A percentile compares a stretch with the other conserved stretches of the same genome.
phyloP scores from a whole-genome alignment of 2,888 invertebrate genomes.

The Trachelus stipa region DNA sequence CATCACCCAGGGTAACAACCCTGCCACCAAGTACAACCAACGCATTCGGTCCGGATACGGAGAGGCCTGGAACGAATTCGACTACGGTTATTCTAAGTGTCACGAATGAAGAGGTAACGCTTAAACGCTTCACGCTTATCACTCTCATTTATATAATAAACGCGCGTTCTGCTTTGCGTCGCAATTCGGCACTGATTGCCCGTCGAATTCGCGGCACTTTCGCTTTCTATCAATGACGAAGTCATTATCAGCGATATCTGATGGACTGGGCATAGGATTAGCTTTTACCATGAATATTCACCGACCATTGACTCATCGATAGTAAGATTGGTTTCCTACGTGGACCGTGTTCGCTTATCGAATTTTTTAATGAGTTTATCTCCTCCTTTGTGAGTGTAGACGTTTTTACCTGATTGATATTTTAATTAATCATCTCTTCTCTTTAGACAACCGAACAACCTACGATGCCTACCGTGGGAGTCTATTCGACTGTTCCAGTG shows the following conservation, averaged over 20 bases:
- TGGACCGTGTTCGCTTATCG: background rate
- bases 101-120: slow-evolving; percentile 64
- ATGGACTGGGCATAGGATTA: slow-evolving; percentile 2
- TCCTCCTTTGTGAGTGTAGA: slow-evolving; percentile 3
- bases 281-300: background rate
- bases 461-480: slow-evolving; percentile 16
- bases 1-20: slow-evolving; percentile 32
- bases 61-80: slow-evolving; percentile 43
- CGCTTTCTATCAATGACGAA: background rate
- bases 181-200: background rate
- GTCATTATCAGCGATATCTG: slow-evolving; percentile 14
- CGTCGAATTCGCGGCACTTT: background rate
- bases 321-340: slow-evolving; percentile 9
- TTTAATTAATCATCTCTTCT: background rate
- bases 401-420: background rate
- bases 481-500: slow-evolving; percentile 14
- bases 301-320: background rate
- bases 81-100: slow-evolving; percentile 51
- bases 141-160: slow-evolving; percentile 12
- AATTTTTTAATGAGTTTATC: background rate
- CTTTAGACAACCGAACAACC: slow-evolving; percentile 29
- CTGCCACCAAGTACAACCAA: slow-evolving; percentile 18
- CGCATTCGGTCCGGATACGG: slow-evolving; percentile 20
- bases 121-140: slow-evolving; percentile 49
- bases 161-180: background rate